Evolutionary conservation across 2,113 vertebrate species (phyloP), one percentile per base, ranked within the genome.

Genomic region (Lichenostomus cassidix): DNA sequence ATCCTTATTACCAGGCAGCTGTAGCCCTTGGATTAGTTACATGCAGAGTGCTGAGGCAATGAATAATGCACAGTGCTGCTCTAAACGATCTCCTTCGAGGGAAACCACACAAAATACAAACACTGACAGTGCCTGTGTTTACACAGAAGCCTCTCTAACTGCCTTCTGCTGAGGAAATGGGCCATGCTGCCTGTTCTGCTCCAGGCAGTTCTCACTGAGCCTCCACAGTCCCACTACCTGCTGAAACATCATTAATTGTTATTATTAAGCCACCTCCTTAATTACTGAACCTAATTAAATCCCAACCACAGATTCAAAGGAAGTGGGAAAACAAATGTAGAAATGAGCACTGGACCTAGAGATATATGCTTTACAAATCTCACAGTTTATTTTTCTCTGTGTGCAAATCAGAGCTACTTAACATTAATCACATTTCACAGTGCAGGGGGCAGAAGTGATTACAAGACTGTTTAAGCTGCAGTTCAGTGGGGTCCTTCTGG

Each of bases 361-460:
- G 44, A 37, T 19, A 42, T 9, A 41, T 78, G 83, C 76, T 96
- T 92, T 56, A 87, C 12, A 90, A 95, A 95, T 94, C 52, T 90
- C 82, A 81, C 17, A 33, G 62, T 97, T 96, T 95, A 97, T 97
- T 96, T 41, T 89, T 77, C 31, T 65, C 52, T 95, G 41, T 60
- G 86, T 94, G 92, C 49, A 82, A 82, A 93, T 94, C 56, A 79
- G 56, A 58, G 49, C 20, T 92, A 74, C 28, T 92, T 71, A 56
- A 74, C 60, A 52, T 81, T 78, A 86, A 85, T 90, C 73, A 85
- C 87, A 75, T 89, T 93, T 95, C 90, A 88, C 64, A 81, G 92
- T 93, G 93, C 76, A 87, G 14, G 60, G 64, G 44, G 31, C 52
- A 95, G 78, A 64, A 89, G n/a, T 77, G 60, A 95, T 90, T 89